Conservation (phyloP, 2,888 invertebrate species). For the Hecatera dysodea region DNA sequence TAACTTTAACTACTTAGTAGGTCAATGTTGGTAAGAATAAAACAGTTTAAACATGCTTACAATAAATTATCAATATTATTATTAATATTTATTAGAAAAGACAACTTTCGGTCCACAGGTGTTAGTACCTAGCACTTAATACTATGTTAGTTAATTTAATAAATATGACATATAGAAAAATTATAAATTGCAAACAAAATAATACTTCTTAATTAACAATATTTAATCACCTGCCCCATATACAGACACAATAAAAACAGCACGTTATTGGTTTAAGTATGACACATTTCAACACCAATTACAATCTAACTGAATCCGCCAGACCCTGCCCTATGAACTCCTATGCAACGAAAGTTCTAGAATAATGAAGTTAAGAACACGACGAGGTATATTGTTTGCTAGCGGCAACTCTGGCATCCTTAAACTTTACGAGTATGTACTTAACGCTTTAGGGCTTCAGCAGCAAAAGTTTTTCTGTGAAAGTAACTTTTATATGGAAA, state of each 20-base stretch:
- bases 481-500: slow-evolving; percentile 7
- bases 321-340: neutral
- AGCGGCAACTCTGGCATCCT: neutral
- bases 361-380: slow-evolving; percentile 17
- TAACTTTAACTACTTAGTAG: neutral
- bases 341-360: slow-evolving; percentile 6
- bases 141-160: no score
- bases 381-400: slow-evolving; percentile 24
- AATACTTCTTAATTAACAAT: no score
- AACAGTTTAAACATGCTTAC: neutral
- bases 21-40: neutral
- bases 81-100: no score
- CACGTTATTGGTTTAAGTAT: neutral
- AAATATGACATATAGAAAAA: no score
- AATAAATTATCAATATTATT: no score
- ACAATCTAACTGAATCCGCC: neutral
- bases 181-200: no score
- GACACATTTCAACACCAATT: neutral
- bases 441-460: neutral
- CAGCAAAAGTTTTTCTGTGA: slow-evolving; percentile 1
- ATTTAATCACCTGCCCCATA: no score
- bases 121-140: no score
- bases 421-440: slow-evolving; percentile 14
- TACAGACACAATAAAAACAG: neutral
- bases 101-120: no score